phyloP scores from a whole-genome alignment of 2,797 vertebrate species.

The Rhinella marina region DNA sequence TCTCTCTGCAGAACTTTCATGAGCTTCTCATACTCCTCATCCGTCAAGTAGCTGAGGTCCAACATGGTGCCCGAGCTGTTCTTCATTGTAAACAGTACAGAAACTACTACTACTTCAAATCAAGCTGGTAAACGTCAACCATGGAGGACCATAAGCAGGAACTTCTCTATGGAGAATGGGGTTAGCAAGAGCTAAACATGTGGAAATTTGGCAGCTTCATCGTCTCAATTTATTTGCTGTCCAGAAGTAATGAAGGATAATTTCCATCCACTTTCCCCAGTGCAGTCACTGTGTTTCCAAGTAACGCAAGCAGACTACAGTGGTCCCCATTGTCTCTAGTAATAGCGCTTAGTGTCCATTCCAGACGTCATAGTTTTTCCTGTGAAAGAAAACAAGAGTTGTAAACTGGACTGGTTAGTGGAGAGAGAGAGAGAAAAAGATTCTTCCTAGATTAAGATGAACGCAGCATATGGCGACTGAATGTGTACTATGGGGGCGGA shows the following conservation, averaged over 20 bases:
- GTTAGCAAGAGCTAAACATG: conserved; percentile 31
- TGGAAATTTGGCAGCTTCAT: conserved; percentile 57
- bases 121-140: not conserved
- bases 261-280: conserved; percentile 58
- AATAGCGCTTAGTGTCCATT: not conserved
- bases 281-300: conserved; percentile 45
- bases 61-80: conserved; percentile 66
- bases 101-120: conserved; percentile 25
- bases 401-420: conserved; percentile 61
- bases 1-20: conserved; percentile 76
- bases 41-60: conserved; percentile 74
- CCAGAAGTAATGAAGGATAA: conserved; percentile 39
- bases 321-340: conserved; percentile 45
- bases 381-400: not conserved
- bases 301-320: conserved; percentile 26
- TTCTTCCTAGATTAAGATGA: conserved; percentile 64
- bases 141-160: conserved; percentile 12
- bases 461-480: conserved; percentile 64
- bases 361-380: conserved; percentile 33
- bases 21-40: conserved; percentile 74
- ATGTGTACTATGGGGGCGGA: conserved; percentile 68
- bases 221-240: conserved; percentile 32
- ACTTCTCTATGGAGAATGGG: not conserved
- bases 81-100: conserved; percentile 37
- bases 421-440: conserved; percentile 48